Conservation (phyloP, 2,888 invertebrate species). For the Agrochola circellaris region DNA sequence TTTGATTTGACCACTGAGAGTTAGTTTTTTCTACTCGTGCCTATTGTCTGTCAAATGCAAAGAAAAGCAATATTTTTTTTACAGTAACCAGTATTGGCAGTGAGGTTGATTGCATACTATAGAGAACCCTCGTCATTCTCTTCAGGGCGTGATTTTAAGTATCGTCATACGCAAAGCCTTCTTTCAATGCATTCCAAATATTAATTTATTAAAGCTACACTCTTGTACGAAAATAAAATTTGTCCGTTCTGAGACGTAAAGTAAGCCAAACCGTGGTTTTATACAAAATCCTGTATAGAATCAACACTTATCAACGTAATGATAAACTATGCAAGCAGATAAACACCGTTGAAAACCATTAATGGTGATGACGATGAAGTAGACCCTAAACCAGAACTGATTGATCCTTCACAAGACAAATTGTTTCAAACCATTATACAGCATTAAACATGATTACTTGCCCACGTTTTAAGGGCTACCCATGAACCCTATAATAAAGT, state of each 20-base stretch:
- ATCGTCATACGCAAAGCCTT: not conserved
- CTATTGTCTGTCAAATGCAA: not conserved
- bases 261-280: not conserved
- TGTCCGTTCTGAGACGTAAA: not conserved
- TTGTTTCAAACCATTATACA: slow-evolving; percentile 41
- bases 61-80: not conserved
- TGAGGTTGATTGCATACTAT: not conserved
- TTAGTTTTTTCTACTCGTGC: not conserved
- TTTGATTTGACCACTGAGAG: not conserved
- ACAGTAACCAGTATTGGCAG: not conserved
- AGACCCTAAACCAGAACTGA: slow-evolving; percentile 19
- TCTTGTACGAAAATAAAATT: not conserved
- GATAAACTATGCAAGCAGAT: not conserved
- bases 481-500: slow-evolving; percentile 61
- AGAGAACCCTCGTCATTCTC: not conserved
- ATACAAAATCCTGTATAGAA: not conserved
- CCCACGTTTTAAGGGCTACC: slow-evolving; percentile 48
- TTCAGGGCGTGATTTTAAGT: not conserved
- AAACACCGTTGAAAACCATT: not conserved
- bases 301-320: not conserved
- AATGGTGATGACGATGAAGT: slow-evolving; percentile 2
- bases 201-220: not conserved
- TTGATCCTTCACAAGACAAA: slow-evolving; percentile 36
- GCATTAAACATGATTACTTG: slow-evolving; percentile 57
- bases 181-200: too few relatives aligned